These are phyloP conservation scores for Romanogobio albipinnatus DNA, from an alignment of 2,113 vertebrate genomes.

Conservation along the genomic window DNA sequence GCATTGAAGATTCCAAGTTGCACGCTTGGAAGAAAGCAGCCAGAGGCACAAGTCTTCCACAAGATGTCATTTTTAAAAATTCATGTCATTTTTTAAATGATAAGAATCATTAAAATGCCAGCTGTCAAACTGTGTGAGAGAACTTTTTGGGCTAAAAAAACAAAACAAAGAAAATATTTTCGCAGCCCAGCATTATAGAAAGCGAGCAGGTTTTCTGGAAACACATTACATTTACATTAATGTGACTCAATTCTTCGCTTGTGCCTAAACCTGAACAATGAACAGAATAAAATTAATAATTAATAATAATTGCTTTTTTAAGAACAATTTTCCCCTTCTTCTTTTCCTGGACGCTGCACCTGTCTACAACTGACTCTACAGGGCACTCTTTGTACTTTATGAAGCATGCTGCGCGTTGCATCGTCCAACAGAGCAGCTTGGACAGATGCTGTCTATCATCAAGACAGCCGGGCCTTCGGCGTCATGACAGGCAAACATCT, in stretches of 20 bases:
- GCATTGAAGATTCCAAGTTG: slow-evolving; percentile 47
- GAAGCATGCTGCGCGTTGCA: not conserved
- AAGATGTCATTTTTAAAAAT: slow-evolving; percentile 57
- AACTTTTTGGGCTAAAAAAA: slow-evolving; percentile 45
- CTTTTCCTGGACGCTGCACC: not conserved
- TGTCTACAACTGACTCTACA: slow-evolving; percentile 7
- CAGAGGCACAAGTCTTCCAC: slow-evolving; percentile 43
- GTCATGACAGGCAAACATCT: slow-evolving; percentile 33
- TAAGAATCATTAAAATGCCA: slow-evolving; percentile 59
- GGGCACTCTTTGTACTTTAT: slow-evolving; percentile 27
- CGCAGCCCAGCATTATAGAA: slow-evolving; percentile 49
- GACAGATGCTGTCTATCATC: slow-evolving; percentile 26
- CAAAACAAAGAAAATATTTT: slow-evolving; percentile 57
- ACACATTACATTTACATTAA: slow-evolving; percentile 27
- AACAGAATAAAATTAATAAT: slow-evolving; percentile 10
- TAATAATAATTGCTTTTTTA: slow-evolving; percentile 43
- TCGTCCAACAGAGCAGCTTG: slow-evolving; percentile 13
- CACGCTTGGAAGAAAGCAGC: slow-evolving; percentile 48
- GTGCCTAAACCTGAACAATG: slow-evolving; percentile 51
- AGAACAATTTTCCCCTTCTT: not conserved
- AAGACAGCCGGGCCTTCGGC: slow-evolving; percentile 5
- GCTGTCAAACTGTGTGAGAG: slow-evolving; percentile 53
- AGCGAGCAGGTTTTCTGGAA: slow-evolving; percentile 47
- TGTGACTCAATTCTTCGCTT: slow-evolving; percentile 36
- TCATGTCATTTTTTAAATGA: slow-evolving; percentile 51